Conservation (phyloP, 2,113 vertebrate genomes). For the Chrysochloris asiatica region DNA sequence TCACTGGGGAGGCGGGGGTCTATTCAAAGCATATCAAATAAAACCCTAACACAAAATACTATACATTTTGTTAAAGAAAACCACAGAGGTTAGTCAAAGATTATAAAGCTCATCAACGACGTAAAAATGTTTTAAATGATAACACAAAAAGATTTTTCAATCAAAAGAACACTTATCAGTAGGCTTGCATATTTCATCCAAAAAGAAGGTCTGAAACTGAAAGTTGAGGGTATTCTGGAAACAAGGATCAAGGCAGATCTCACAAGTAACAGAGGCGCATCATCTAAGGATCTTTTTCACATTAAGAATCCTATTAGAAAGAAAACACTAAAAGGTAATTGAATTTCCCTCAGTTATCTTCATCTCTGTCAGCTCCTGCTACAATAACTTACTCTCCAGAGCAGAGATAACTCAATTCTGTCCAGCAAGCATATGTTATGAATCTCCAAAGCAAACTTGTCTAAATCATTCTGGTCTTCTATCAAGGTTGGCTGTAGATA, state of each 20-base stretch:
- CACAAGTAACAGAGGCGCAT: slow-evolving; percentile 84
- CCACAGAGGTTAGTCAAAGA: slow-evolving; percentile 42
- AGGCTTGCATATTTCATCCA: slow-evolving; percentile 88
- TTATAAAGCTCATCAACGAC: slow-evolving; percentile 57
- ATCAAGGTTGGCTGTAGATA: slow-evolving; percentile 92
- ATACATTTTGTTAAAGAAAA: slow-evolving; percentile 34
- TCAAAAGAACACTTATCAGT: slow-evolving; percentile 86
- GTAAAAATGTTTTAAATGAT: slow-evolving; percentile 74
- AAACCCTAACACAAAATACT: slow-evolving; percentile 4
- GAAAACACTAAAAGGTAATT: slow-evolving; percentile 99
- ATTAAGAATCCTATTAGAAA: slow-evolving; percentile 99
- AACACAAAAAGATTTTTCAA: slow-evolving; percentile 77
- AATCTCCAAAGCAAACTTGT: slow-evolving; percentile 94
- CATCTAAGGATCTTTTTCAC: slow-evolving; percentile 97
- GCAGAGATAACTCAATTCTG: slow-evolving; percentile 99
- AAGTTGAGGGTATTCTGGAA: slow-evolving; percentile 87
- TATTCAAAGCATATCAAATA: slow-evolving; percentile 28
- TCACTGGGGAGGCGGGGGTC: background rate
- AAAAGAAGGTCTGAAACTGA: slow-evolving; percentile 88
- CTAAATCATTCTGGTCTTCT: slow-evolving; percentile 95
- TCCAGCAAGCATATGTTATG: slow-evolving; percentile 95
- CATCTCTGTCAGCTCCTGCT: slow-evolving; percentile 98
- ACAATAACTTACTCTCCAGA: slow-evolving; percentile 99
- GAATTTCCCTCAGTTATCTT: slow-evolving; percentile 99
- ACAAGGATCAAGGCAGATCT: slow-evolving; percentile 86